A percentile compares a stretch with the other conserved stretches of the same genome.
Conservation (phyloP, 2,888 invertebrate genomes). For the Tenthredo notha region DNA sequence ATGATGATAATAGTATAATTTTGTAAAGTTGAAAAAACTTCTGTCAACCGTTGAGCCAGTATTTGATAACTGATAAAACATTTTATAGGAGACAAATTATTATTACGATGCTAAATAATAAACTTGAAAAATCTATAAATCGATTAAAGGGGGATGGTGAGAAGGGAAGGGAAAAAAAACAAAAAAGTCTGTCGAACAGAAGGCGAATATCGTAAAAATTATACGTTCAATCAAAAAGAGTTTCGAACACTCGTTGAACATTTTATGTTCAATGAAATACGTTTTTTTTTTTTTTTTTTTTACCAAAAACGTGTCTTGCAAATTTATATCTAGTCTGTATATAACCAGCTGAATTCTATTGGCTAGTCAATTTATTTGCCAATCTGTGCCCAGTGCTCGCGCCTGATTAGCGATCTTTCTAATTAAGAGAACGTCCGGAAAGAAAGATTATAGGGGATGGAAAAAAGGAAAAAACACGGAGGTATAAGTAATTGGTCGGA, state of each 20-base stretch:
- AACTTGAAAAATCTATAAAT: background rate
- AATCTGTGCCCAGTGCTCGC: background rate
- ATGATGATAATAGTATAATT: background rate
- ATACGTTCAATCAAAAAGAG: slow-evolving; percentile 12
- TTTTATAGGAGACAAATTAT: background rate
- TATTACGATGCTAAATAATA: background rate
- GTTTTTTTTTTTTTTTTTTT: background rate
- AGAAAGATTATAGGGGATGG: background rate
- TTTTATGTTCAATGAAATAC: slow-evolving; percentile 1
- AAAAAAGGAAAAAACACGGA: background rate
- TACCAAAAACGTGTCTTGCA: background rate
- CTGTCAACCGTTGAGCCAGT: background rate
- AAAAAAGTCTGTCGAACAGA: background rate
- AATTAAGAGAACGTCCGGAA: slow-evolving; percentile 27
- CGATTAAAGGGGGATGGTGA: background rate
- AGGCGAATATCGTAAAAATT: slow-evolving; percentile 16
- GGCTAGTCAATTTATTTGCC: slow-evolving; percentile 12
- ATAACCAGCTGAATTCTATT: background rate
- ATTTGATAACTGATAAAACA: background rate
- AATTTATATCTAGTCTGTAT: background rate
- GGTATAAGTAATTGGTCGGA: background rate
- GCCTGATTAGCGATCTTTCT: slow-evolving; percentile 22
- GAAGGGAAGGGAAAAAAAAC: too few relatives aligned
- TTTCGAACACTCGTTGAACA: background rate
- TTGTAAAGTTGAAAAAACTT: background rate